phyloP scores from a whole-genome alignment of 2,797 vertebrate genomes.

The Manis crassicaudata region DNA sequence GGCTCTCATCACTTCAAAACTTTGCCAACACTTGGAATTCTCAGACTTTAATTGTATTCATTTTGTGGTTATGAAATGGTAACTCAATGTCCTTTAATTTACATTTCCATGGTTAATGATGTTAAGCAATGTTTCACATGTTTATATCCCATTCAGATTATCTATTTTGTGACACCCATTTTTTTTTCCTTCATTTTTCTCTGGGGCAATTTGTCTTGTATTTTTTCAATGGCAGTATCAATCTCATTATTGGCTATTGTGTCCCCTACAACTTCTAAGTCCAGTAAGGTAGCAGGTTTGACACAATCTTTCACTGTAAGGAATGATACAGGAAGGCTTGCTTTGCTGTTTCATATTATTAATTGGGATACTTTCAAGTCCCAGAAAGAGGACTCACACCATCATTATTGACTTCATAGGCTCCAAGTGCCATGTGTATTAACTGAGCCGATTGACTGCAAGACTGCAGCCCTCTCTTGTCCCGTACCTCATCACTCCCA shows the following conservation, averaged over 20 bases:
- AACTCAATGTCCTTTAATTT: neutral
- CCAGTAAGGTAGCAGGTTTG: neutral
- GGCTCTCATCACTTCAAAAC: slow-evolving; percentile 16
- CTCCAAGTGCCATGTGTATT: slow-evolving; percentile 68
- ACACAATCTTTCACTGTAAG: neutral
- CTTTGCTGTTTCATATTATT: slow-evolving; percentile 35
- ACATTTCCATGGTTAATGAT: neutral
- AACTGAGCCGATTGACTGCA: slow-evolving; percentile 71
- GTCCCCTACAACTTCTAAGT: neutral
- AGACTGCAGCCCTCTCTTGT: slow-evolving; percentile 48
- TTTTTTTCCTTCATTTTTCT: neutral
- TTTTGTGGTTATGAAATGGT: neutral
- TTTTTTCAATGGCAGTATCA: neutral
- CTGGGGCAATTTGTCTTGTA: neutral
- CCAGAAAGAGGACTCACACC: neutral
- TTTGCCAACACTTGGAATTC: neutral
- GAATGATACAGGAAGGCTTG: neutral
- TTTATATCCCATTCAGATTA: neutral
- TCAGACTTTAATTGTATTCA: slow-evolving; percentile 32
- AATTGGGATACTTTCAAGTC: slow-evolving; percentile 3
- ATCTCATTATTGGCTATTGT: neutral
- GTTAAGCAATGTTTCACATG: neutral
- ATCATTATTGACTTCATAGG: neutral
- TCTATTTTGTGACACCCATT: neutral
- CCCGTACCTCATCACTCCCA: slow-evolving; percentile 72